Evolutionary conservation across 2,797 vertebrate species (phyloP), one percentile per base, ranked within the genome.

Genomic region (Cryptoblepharus egeriae): DNA sequence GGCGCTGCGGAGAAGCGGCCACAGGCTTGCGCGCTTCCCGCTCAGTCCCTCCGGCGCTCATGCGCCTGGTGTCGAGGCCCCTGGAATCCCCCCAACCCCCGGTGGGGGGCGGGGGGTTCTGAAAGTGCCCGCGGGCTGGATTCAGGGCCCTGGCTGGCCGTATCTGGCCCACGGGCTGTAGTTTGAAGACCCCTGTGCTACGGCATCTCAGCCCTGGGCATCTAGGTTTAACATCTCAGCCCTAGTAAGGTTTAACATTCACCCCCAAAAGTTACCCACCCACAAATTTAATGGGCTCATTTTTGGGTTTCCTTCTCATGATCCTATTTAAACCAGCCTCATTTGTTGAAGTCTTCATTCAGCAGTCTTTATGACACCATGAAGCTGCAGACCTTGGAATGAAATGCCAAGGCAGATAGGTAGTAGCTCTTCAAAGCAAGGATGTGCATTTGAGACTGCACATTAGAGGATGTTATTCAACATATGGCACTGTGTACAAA

Each of bases 401-500:
- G 24, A 52, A 84, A 60, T 79, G 71, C 55, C 65, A 26, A 39
- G 57, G 65, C 26, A 45, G 42, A 74, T 39, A 64, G 55, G 63
- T n/a, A 39, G 61, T 24, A 39, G 61, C 42, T 74, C 30, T 79
- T 79, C 69, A 22, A 49, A 67, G 63, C 24, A 79, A 83, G 49
- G 70, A 73, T 79, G 69, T 84, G 63, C 52, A 84, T 79, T 79
- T 79, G 58, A 78, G 60, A 83, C 67, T 30, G 16, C 55, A 79
- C 61, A 45, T 73, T 84, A 76, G 52, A 79, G 77, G 61, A 52
- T 74, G 52, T 84, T 74, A 84, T 75, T 77, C 79, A 79, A n/a
- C 82, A 84, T 79, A 84, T 84, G 70, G 30, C 63, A 68, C 82
- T 68, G 63, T 84, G 77, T 84, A 74, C 82, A 84, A 79, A 79